Conservation (phyloP, 2,113 vertebrate species). For the Aphyosemion australe region DNA sequence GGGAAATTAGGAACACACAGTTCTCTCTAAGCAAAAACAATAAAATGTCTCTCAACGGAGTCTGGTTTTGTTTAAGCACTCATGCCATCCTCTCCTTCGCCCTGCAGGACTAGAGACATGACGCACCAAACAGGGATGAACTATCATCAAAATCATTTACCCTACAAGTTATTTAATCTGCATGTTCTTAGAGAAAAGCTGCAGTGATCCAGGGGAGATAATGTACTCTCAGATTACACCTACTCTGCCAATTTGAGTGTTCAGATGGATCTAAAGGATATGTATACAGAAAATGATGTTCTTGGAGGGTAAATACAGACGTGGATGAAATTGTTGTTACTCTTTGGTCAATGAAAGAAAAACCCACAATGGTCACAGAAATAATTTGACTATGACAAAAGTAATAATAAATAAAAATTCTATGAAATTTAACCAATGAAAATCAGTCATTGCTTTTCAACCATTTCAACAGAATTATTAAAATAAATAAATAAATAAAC, state of each 20-base stretch:
- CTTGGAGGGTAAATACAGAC: too few relatives aligned
- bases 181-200: not conserved
- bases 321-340: too few relatives aligned
- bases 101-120: constrained; percentile 7
- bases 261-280: not conserved
- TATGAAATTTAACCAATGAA: too few relatives aligned
- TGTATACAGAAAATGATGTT: too few relatives aligned
- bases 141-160: constrained; percentile 42
- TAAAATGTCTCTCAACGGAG: not conserved
- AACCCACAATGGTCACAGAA: too few relatives aligned
- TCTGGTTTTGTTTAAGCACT: constrained; percentile 12
- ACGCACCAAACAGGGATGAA: constrained; percentile 27
- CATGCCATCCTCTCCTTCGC: constrained; percentile 10
- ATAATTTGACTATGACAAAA: too few relatives aligned
- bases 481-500: too few relatives aligned
- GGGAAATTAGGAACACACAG: constrained; percentile 46
- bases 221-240: not conserved
- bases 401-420: too few relatives aligned
- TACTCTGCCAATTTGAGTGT: not conserved
- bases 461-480: too few relatives aligned
- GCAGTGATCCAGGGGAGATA: not conserved
- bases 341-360: too few relatives aligned
- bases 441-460: too few relatives aligned
- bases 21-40: constrained; percentile 26
- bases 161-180: constrained; percentile 8